These are phyloP conservation scores for Danaus chrysippus DNA, from an alignment of 2,888 invertebrate genomes.

Conservation along the genomic window DNA sequence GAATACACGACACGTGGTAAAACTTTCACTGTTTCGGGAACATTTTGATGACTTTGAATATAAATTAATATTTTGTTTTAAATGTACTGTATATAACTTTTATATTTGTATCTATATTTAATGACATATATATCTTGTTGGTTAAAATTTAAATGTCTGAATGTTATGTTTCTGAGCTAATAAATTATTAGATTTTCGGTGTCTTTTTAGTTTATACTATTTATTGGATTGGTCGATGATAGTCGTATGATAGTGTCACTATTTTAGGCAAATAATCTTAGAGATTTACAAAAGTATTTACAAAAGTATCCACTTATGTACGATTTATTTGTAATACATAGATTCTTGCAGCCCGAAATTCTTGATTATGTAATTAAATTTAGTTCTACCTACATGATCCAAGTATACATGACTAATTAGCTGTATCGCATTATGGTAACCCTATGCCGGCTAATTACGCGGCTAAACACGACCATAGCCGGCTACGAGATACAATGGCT, in stretches of 20 bases:
- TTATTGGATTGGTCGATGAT: too few species aligned
- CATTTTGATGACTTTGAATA: neutral
- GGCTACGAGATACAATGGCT: constrained; percentile 42
- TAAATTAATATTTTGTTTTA: neutral
- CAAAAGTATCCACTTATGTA: too few species aligned
- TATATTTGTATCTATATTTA: neutral
- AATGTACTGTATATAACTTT: neutral
- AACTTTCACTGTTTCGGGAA: neutral
- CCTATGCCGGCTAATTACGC: constrained; percentile 27
- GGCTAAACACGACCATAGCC: constrained; percentile 29
- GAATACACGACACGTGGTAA: constrained; percentile 22
- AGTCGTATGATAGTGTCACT: too few species aligned
- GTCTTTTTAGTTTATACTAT: too few species aligned
- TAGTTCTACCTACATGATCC: too few species aligned
- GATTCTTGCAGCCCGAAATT: too few species aligned
- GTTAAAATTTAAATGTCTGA: neutral
- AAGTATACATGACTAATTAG: too few species aligned
- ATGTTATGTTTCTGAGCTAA: neutral
- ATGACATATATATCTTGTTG: neutral
- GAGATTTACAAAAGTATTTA: too few species aligned
- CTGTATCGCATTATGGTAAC: neutral
- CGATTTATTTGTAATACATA: too few species aligned
- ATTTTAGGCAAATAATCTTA: too few species aligned
- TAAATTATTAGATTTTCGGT: too few species aligned
- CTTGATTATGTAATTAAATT: too few species aligned